A percentile compares a stretch with the other conserved stretches of the same genome.
phyloP scores from a whole-genome alignment of 2,888 invertebrate genomes.

The Liodrosophila aerea region DNA sequence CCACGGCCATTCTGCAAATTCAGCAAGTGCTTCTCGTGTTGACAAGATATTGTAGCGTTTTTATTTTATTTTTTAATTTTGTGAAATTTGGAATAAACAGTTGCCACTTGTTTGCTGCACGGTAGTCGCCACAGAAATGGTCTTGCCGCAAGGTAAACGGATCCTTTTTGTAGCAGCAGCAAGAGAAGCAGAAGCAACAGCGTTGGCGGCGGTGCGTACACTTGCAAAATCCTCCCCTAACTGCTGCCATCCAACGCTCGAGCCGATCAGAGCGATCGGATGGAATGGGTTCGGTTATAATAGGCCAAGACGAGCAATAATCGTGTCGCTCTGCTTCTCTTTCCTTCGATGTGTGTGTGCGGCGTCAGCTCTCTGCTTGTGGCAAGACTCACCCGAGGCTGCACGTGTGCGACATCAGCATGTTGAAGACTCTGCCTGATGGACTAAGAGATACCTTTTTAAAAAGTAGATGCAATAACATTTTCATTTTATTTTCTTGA shows the following conservation, averaged over 20 bases:
- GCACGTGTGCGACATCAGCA: slow-evolving; percentile 48
- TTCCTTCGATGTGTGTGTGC: slow-evolving; percentile 37
- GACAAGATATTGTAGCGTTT: neutral
- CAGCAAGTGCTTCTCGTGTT: slow-evolving; percentile 3
- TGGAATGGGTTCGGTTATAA: slow-evolving; percentile 41
- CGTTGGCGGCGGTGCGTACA: slow-evolving; percentile 50
- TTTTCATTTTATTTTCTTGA: too few relatives aligned
- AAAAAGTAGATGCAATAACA: neutral
- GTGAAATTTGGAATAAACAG: slow-evolving; percentile 26
- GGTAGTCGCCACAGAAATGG: slow-evolving; percentile 81
- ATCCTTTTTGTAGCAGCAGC: slow-evolving; percentile 80
- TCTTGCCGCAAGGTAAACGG: slow-evolving; percentile 79
- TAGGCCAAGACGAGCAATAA: slow-evolving; percentile 58
- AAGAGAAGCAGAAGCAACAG: slow-evolving; percentile 30
- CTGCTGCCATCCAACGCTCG: slow-evolving; percentile 69
- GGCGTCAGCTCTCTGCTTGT: slow-evolving; percentile 47
- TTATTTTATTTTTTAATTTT: slow-evolving; percentile 1
- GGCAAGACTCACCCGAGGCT: slow-evolving; percentile 41
- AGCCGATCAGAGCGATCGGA: slow-evolving; percentile 26
- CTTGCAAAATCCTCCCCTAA: slow-evolving; percentile 77
- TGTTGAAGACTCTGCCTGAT: neutral
- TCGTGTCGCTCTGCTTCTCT: slow-evolving; percentile 47
- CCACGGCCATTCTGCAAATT: slow-evolving; percentile 76
- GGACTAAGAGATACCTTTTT: slow-evolving; percentile 17
- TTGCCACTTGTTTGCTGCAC: slow-evolving; percentile 75